These are phyloP conservation scores for Trypoxylon attenuatum DNA, from an alignment of 2,888 invertebrate species.

Conservation along the genomic window DNA sequence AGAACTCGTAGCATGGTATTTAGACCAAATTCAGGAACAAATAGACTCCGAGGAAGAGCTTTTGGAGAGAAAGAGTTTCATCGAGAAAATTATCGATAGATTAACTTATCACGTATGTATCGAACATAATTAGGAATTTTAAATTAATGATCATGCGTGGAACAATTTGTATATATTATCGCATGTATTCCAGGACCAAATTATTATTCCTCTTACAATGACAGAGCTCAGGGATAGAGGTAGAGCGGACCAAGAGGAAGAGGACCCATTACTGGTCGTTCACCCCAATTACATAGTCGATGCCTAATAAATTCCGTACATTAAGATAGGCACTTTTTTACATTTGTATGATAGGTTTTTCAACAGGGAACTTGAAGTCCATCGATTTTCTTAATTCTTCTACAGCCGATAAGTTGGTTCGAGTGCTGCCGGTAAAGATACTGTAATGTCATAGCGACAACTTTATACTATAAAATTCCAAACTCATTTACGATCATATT, in stretches of 20 bases:
- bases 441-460: no score
- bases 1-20: constrained; percentile 94
- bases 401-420: no score
- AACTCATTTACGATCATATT: no score
- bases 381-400: no score
- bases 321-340: no score
- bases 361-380: no score
- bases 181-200: constrained; percentile 82
- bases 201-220: constrained; percentile 85
- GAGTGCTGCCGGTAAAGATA: no score
- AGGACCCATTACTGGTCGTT: constrained; percentile 92
- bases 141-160: not conserved
- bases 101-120: constrained; percentile 87
- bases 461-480: no score
- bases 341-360: no score
- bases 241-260: constrained; percentile 79
- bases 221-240: constrained; percentile 76
- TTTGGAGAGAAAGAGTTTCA: constrained; percentile 88
- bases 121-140: not conserved
- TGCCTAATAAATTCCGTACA: constrained; percentile 67
- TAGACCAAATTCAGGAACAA: constrained; percentile 89
- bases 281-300: constrained; percentile 97
- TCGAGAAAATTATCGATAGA: constrained; percentile 95
- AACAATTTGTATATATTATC: constrained; percentile 7
- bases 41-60: constrained; percentile 95